phyloP scores from a whole-genome alignment of 2,797 vertebrate genomes.

The Molothrus aeneus region DNA sequence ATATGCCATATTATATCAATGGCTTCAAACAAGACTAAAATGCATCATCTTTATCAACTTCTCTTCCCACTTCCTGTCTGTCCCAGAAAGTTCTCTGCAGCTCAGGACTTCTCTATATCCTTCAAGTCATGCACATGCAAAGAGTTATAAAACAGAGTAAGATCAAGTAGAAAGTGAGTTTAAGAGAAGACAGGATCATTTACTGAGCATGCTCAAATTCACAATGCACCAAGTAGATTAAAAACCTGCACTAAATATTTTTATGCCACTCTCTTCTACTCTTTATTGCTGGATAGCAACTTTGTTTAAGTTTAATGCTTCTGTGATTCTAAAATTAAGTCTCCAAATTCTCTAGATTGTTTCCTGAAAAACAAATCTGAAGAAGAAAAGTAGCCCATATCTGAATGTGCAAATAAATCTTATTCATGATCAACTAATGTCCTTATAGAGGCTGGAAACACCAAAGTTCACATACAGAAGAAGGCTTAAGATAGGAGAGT shows the following conservation, averaged over 20 bases:
- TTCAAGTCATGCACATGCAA: slow-evolving; percentile 80
- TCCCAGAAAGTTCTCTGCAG: slow-evolving; percentile 52
- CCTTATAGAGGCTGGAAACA: not conserved
- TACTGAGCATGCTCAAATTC: slow-evolving; percentile 81
- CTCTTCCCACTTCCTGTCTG: slow-evolving; percentile 6
- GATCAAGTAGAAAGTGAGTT: slow-evolving; percentile 41
- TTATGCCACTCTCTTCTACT: not conserved
- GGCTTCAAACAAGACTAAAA: slow-evolving; percentile 19
- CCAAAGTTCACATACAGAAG: not conserved
- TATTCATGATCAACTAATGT: not conserved
- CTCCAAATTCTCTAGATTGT: slow-evolving; percentile 1
- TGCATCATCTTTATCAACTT: not conserved
- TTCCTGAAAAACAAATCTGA: slow-evolving; percentile 37
- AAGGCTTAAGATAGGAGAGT: not conserved
- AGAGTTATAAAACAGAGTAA: slow-evolving; percentile 44
- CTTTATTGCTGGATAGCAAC: not conserved
- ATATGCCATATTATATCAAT: not conserved
- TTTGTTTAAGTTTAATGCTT: not conserved
- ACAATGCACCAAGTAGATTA: slow-evolving; percentile 48
- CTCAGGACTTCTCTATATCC: slow-evolving; percentile 55
- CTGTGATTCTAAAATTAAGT: not conserved
- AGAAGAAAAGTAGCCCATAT: not conserved
- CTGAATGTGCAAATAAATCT: slow-evolving; percentile 18
- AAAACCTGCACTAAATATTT: not conserved
- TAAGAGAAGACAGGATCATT: slow-evolving; percentile 57